Conservation (phyloP, 2,888 invertebrate genomes). For the Brachycybe producta region DNA sequence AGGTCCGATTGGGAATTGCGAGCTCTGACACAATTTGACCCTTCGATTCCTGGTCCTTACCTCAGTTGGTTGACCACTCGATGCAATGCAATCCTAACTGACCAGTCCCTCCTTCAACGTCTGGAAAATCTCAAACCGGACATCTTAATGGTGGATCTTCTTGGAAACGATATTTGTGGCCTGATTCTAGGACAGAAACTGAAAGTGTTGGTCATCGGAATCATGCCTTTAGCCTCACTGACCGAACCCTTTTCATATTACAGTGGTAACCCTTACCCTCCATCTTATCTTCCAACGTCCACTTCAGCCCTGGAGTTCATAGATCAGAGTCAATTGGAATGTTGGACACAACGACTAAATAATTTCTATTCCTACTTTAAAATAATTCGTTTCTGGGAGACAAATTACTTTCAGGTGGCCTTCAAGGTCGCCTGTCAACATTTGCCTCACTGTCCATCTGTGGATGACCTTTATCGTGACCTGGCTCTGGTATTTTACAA, state of each 20-base stretch:
- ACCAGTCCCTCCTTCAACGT: background rate
- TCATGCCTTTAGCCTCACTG: background rate
- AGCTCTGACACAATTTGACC: no score
- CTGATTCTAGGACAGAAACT: background rate
- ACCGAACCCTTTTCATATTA: slow-evolving; percentile 6
- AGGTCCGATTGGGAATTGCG: no score
- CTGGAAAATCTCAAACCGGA: background rate
- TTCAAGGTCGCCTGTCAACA: background rate
- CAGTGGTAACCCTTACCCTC: background rate
- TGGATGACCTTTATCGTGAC: background rate
- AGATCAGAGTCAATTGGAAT: background rate
- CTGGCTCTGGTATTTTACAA: slow-evolving; percentile 7
- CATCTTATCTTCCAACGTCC: background rate
- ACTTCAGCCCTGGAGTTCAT: background rate
- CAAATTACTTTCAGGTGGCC: background rate
- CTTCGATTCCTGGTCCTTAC: no score
- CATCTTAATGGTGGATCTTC: slow-evolving; percentile 4
- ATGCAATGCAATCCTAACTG: no score
- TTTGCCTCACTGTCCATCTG: background rate
- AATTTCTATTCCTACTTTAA: background rate
- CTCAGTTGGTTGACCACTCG: no score
- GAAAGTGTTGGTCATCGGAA: slow-evolving; percentile 1
- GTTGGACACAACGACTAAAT: background rate
- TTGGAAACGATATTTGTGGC: slow-evolving; percentile 1
- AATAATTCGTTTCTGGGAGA: background rate